These are phyloP conservation scores for Amazona guildingii DNA, from an alignment of 2,113 vertebrate species.

Conservation along the genomic window DNA sequence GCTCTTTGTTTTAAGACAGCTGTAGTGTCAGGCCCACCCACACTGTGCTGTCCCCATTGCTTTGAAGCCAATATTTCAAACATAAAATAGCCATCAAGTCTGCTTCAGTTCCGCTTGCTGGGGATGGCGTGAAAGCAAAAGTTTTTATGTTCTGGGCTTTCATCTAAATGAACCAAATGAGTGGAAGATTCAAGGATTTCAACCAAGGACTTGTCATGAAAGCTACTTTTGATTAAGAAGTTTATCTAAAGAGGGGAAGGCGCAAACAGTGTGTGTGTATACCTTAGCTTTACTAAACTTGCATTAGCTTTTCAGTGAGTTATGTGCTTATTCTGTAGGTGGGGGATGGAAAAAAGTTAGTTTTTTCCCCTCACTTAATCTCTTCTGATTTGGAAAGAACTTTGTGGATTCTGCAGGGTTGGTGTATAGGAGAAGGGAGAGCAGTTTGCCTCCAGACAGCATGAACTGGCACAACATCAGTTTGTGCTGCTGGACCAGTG, in stretches of 20 bases:
- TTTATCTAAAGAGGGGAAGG: neutral
- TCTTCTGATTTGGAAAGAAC: neutral
- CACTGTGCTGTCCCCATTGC: neutral
- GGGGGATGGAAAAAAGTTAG: neutral
- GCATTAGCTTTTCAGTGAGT: neutral
- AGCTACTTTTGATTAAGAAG: neutral
- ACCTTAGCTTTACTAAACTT: neutral
- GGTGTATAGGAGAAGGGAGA: neutral
- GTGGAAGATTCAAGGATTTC: neutral
- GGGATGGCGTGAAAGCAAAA: constrained; percentile 32
- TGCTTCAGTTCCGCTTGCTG: neutral
- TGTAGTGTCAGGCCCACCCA: constrained; percentile 49
- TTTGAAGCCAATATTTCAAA: constrained; percentile 55
- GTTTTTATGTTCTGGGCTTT: constrained; percentile 32
- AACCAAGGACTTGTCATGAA: neutral
- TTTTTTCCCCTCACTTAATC: neutral
- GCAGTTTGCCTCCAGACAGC: neutral
- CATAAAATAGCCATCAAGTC: constrained; percentile 23
- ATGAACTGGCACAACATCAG: fast-evolving
- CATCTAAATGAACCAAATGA: neutral
- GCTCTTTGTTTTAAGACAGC: constrained; percentile 39
- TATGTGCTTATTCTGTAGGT: neutral
- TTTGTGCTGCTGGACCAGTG: neutral
- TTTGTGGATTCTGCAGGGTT: neutral
- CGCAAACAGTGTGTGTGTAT: fast-evolving